Evolutionary conservation across 2,113 vertebrate genomes (phyloP).

Genomic region (Bolborhynchus lineola): DNA sequence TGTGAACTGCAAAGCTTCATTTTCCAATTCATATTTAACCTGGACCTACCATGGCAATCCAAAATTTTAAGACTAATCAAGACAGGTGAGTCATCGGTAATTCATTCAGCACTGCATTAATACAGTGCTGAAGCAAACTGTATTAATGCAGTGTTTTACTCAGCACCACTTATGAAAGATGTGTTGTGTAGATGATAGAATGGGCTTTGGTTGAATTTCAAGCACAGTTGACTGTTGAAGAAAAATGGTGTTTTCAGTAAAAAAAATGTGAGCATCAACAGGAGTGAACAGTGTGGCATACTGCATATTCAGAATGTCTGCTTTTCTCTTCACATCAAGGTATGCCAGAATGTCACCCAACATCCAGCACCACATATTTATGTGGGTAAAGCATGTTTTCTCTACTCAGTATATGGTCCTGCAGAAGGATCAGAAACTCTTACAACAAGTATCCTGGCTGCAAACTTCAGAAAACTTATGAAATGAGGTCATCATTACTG

Average conservation of each 20-base stretch:
- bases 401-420: not conserved
- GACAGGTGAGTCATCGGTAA: rapidly evolving
- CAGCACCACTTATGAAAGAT: not conserved
- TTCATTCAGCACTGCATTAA: not conserved
- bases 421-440: not conserved
- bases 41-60: not conserved
- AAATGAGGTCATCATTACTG: not conserved
- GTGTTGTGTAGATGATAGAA: not conserved
- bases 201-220: not conserved
- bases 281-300: not conserved
- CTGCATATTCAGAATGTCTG: not conserved
- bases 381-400: not conserved
- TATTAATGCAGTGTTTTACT: not conserved
- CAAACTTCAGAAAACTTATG: not conserved
- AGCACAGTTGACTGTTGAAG: not conserved
- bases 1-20: not conserved
- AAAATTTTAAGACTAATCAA: not conserved
- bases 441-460: not conserved
- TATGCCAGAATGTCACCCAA: not conserved
- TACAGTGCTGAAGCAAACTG: not conserved
- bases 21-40: not conserved
- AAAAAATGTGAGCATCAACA: not conserved
- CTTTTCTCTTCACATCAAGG: not conserved
- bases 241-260: not conserved
- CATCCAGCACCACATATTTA: not conserved